Conservation (phyloP, 2,888 invertebrate genomes). For the Chymomyza fuscimana region DNA sequence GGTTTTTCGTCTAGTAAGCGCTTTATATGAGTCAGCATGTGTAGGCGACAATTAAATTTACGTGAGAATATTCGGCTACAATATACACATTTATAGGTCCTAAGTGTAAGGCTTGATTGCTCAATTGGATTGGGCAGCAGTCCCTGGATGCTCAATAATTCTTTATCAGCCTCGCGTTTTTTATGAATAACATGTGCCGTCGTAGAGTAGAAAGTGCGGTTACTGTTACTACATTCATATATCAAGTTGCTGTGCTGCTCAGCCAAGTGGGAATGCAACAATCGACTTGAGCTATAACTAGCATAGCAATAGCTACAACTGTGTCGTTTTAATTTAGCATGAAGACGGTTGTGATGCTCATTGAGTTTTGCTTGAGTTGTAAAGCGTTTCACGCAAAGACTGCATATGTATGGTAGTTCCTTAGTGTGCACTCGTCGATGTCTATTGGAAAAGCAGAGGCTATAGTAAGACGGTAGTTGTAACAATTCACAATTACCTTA, state of each 20-base stretch:
- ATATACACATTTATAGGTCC: constrained; percentile 53
- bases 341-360: constrained; percentile 46
- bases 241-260: constrained; percentile 3
- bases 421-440: constrained; percentile 66
- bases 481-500: constrained; percentile 51
- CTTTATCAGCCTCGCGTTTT: constrained; percentile 5
- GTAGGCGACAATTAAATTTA: constrained; percentile 50
- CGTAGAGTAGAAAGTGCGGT: constrained; percentile 1
- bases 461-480: neutral
- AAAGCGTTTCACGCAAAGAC: constrained; percentile 50
- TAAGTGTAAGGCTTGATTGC: neutral
- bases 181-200: constrained; percentile 5
- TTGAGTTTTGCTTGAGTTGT: constrained; percentile 53
- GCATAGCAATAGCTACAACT: constrained; percentile 12
- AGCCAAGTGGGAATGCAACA: constrained; percentile 11
- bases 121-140: constrained; percentile 17
- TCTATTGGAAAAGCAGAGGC: constrained; percentile 32
- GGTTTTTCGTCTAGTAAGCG: constrained; percentile 19
- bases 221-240: constrained; percentile 14
- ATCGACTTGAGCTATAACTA: constrained; percentile 10
- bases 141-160: neutral
- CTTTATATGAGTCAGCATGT: constrained; percentile 57
- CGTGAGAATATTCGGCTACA: constrained; percentile 54
- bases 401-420: constrained; percentile 63
- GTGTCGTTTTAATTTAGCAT: constrained; percentile 25